phyloP scores from a whole-genome alignment of 2,888 invertebrate species.

The Eupsilia transversa region DNA sequence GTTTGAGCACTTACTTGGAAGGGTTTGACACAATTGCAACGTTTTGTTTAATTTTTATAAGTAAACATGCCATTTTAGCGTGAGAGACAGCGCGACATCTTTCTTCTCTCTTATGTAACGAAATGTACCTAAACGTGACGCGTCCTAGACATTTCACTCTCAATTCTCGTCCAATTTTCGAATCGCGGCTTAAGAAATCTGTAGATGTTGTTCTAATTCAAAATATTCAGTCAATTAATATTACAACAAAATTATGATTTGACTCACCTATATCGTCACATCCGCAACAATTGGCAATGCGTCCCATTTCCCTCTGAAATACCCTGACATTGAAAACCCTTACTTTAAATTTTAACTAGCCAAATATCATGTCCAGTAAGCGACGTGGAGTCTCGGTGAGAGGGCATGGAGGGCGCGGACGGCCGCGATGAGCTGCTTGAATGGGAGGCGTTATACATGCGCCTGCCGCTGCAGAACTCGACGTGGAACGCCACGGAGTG shows the following conservation, averaged over 20 bases:
- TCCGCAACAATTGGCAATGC: neutral
- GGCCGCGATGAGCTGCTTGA: slow-evolving; percentile 82
- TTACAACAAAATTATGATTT: neutral
- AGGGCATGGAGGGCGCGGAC: slow-evolving; percentile 89
- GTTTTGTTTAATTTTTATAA: too few species aligned
- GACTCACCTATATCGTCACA: neutral
- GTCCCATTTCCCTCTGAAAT: neutral
- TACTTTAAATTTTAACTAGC: slow-evolving; percentile 26
- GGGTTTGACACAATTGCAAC: too few species aligned
- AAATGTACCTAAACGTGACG: too few species aligned
- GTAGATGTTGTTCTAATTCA: neutral
- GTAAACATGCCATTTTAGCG: too few species aligned
- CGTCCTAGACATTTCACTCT: too few species aligned
- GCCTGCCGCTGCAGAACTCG: slow-evolving; percentile 80
- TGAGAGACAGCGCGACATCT: too few species aligned
- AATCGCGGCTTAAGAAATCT: neutral
- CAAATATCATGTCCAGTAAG: slow-evolving; percentile 72
- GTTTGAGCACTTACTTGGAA: too few species aligned
- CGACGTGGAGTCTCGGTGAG: slow-evolving; percentile 84
- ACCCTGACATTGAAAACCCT: slow-evolving; percentile 15
- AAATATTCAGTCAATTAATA: neutral
- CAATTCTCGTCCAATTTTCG: neutral
- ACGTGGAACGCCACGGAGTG: slow-evolving; percentile 83
- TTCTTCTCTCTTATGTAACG: too few species aligned
- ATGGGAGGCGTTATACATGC: slow-evolving; percentile 86